Evolutionary conservation across 2,888 invertebrate species (phyloP), one percentile per base, ranked within the genome.

Genomic region (Caradrina kadenii): DNA sequence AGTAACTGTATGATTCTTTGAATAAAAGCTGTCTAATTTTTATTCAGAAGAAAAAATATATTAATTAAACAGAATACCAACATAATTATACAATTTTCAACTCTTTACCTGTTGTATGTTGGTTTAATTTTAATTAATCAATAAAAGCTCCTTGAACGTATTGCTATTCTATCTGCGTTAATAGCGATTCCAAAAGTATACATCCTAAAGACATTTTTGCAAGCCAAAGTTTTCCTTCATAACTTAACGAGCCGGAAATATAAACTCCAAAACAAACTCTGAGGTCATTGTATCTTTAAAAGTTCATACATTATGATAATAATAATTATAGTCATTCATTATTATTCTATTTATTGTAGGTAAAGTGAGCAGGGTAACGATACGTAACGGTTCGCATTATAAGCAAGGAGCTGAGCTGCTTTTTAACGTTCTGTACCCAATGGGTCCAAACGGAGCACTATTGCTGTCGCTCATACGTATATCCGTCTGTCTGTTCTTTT

Each of bases 251-350:
- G 48, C 26, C 7, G 10, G 52, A 53, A 35, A 22, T 19, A n/a
- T 5, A 10, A 48, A 13, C 17, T 0, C 31, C 19, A 10, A 17
- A 42, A 31, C 7, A 1, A 1, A 54, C 19, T 22, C 19, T 19
- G 22, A 67, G 22, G 31, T 11, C 22, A 75, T 11, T 68, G 42
- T 42, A 31, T 19, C 15, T 42, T 55, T 54, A 42, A 22, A 63
- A 45, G 13, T 49, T 49, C 19, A 55, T 17, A 71, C 22, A 55
- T 76, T 22, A 19, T 1, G 21, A 68, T 67, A 22, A 48, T 26
- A 50, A 31, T 67, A 3, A 45, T 45, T 45, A 17, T 45, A 11
- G 45, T 45, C 5, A 45, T 45, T 45, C 45, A 45, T 45, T 45
- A 45, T 45, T 45, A 45, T 45, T 45, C 17, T 45, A 45, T 11